Conservation (phyloP, 30 jellyfish, hydroid and myxozoan genomes). For the Turritopsis rubra region DNA sequence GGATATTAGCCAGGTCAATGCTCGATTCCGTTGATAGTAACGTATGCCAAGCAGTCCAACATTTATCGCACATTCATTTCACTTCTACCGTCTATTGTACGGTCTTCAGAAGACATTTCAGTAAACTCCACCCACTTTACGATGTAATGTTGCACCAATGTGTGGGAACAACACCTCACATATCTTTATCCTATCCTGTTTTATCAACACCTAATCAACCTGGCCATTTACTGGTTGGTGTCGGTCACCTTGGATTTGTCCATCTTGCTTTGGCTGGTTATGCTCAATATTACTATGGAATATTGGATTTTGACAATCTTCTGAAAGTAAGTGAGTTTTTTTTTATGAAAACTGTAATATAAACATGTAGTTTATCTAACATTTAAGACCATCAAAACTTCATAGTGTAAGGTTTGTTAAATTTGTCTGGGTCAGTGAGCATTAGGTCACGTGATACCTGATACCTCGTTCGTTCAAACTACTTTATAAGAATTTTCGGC, state of each 20-base stretch:
- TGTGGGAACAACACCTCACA: slow-evolving; percentile 51
- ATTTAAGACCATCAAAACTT: too few species aligned
- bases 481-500: too few species aligned
- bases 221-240: slow-evolving; percentile 55
- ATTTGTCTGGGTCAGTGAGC: too few species aligned
- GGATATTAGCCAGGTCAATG: slow-evolving; percentile 74
- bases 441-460: too few species aligned
- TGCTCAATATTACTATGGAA: slow-evolving; percentile 23
- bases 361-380: too few species aligned
- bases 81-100: slow-evolving; percentile 68
- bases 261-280: slow-evolving; percentile 54
- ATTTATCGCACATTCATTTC: slow-evolving; percentile 59
- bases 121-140: slow-evolving; percentile 72
- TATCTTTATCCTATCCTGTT: slow-evolving; percentile 3
- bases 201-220: slow-evolving; percentile 20
- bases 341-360: not conserved
- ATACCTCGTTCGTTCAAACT: too few species aligned
- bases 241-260: slow-evolving; percentile 79
- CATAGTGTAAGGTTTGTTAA: too few species aligned
- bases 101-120: slow-evolving; percentile 62
- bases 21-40: slow-evolving; percentile 64
- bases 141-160: slow-evolving; percentile 55
- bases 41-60: slow-evolving; percentile 62
- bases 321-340: slow-evolving; percentile 1
- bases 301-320: slow-evolving; percentile 2